Conservation (phyloP, 2,888 invertebrate species). For the Ectobius pallidus region DNA sequence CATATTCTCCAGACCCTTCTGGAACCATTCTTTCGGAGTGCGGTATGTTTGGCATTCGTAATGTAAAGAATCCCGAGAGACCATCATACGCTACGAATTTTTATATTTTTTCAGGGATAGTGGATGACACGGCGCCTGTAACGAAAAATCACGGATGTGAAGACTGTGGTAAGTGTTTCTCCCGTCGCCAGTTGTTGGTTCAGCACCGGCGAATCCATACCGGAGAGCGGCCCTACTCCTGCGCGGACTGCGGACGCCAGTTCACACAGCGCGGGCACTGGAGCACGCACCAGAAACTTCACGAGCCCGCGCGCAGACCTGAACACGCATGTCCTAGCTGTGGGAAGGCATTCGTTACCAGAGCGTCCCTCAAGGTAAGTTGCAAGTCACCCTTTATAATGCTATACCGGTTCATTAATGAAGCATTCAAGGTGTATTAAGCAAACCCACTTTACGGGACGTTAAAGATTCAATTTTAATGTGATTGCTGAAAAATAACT, state of each 20-base stretch:
- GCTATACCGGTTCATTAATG: too few relatives aligned
- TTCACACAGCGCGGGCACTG: conserved; percentile 45
- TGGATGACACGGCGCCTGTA: too few relatives aligned
- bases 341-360: conserved; percentile 54
- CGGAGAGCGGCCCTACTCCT: conserved; percentile 41
- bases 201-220: conserved; percentile 41
- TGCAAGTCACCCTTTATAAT: background rate
- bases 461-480: too few relatives aligned
- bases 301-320: conserved; percentile 43
- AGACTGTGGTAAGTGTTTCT: conserved; percentile 42
- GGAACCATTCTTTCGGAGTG: too few relatives aligned
- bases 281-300: conserved; percentile 46
- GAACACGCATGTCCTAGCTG: conserved; percentile 54
- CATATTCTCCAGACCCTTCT: too few relatives aligned
- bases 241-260: conserved; percentile 45
- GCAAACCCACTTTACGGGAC: too few relatives aligned
- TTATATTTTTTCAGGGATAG: too few relatives aligned
- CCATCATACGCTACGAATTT: too few relatives aligned
- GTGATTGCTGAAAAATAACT: too few relatives aligned
- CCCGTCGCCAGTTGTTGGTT: conserved; percentile 39
- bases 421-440: too few relatives aligned
- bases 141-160: conserved; percentile 42
- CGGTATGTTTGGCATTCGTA: too few relatives aligned
- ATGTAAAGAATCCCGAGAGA: too few relatives aligned
- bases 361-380: conserved; percentile 55